Conservation (phyloP, 2,888 invertebrate genomes). For the Protodeltote pygarga region DNA sequence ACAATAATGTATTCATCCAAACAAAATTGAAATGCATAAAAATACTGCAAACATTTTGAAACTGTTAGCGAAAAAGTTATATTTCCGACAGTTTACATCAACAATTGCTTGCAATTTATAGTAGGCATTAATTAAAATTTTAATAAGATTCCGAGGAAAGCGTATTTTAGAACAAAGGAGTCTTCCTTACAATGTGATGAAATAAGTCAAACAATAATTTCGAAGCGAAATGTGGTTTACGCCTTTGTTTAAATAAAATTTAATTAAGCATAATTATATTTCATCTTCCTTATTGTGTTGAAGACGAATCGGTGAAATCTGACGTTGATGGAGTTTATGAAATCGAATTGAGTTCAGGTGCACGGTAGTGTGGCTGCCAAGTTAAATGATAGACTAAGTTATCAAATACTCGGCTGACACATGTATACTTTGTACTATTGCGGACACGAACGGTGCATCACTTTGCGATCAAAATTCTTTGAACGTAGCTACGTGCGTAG, state of each 20-base stretch:
- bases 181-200: conserved; percentile 63
- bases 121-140: conserved; percentile 71
- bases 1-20: conserved; percentile 11
- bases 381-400: too few species aligned
- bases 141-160: conserved; percentile 66
- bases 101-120: conserved; percentile 65
- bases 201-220: conserved; percentile 71
- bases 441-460: too few species aligned
- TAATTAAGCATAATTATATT: conserved; percentile 64
- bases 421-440: background rate
- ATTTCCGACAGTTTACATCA: conserved; percentile 44
- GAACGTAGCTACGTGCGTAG: too few species aligned
- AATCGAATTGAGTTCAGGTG: conserved; percentile 14
- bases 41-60: conserved; percentile 22
- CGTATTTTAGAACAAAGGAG: conserved; percentile 65
- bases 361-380: background rate
- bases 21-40: conserved; percentile 29
- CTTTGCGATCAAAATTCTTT: too few species aligned
- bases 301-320: conserved; percentile 45
- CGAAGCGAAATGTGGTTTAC: conserved; percentile 60
- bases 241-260: conserved; percentile 67
- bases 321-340: conserved; percentile 28
- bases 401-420: background rate
- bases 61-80: conserved; percentile 21
- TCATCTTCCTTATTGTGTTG: conserved; percentile 52